Percentiles rank a stretch among this genome's conserved stretches.
Evolutionary conservation across 2,888 invertebrate genomes (phyloP).

Genomic region (Pardosa pseudoannulata): DNA sequence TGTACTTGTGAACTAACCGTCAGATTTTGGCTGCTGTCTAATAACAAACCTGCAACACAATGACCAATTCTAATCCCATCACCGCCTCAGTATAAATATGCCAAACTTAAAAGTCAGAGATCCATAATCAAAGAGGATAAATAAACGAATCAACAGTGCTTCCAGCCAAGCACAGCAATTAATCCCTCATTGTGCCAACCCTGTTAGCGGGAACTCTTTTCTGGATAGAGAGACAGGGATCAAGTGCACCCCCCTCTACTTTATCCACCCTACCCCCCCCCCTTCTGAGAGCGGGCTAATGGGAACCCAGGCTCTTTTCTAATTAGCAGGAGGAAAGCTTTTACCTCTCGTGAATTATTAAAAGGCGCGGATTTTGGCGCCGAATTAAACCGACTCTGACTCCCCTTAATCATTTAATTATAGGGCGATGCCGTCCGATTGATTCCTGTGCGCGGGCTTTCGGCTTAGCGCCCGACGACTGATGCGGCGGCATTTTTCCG

Average conservation of each 20-base stretch:
- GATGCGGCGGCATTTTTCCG: conserved; percentile 47
- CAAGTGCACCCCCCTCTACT: conserved; percentile 46
- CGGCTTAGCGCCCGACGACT: conserved; percentile 53
- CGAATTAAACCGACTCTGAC: conserved; percentile 66
- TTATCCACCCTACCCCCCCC: conserved; percentile 30
- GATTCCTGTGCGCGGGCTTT: conserved; percentile 54
- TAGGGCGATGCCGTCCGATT: conserved; percentile 63
- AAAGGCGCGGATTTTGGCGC: conserved; percentile 71
- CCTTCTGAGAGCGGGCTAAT: conserved; percentile 47
- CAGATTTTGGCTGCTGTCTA: not conserved
- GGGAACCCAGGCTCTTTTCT: conserved; percentile 53
- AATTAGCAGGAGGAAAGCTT: conserved; percentile 69
- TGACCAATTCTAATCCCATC: conserved; percentile 19
- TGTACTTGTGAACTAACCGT: conserved; percentile 12
- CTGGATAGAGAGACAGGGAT: conserved; percentile 51
- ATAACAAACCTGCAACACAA: conserved; percentile 19
- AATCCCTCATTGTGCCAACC: conserved; percentile 60
- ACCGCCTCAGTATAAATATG: conserved; percentile 6
- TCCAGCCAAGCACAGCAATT: conserved; percentile 53
- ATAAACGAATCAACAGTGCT: conserved; percentile 25
- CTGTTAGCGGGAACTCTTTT: conserved; percentile 59
- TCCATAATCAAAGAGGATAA: conserved; percentile 17
- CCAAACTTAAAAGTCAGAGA: conserved; percentile 13
- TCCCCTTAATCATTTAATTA: conserved; percentile 71
- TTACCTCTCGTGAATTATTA: conserved; percentile 71